Conservation (phyloP, 2,797 vertebrate genomes). For the Spinus pinus region DNA sequence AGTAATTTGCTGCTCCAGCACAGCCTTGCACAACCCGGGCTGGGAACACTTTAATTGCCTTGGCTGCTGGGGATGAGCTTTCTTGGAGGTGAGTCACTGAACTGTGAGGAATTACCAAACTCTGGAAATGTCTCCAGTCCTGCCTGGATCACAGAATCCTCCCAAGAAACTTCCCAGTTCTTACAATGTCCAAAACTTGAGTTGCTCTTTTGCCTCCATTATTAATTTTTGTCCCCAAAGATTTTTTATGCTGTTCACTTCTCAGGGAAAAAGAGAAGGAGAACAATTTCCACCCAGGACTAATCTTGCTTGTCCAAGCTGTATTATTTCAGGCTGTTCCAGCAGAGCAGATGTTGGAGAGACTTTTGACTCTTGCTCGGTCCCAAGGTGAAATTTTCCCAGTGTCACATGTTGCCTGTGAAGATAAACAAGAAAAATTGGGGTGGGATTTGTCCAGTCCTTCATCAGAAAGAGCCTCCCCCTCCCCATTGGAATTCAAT, state of each 20-base stretch:
- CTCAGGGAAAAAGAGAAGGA: background rate
- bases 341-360: background rate
- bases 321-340: background rate
- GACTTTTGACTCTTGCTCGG: background rate
- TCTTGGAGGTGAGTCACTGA: slow-evolving; percentile 23
- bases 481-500: background rate
- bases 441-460: background rate
- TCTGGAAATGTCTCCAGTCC: background rate
- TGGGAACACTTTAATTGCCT: background rate
- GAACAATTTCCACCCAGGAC: background rate
- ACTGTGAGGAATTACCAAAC: background rate
- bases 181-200: background rate
- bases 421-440: background rate
- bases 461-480: background rate
- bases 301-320: background rate
- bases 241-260: background rate
- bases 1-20: slow-evolving; percentile 7
- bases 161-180: background rate
- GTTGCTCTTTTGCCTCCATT: background rate
- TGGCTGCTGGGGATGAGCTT: background rate
- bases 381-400: background rate
- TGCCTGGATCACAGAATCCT: background rate
- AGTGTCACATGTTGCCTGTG: background rate
- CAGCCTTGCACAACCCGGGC: background rate
- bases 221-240: background rate